These are phyloP conservation scores for Muscicapa adusta DNA, from an alignment of 2,113 vertebrate species.

Conservation along the genomic window DNA sequence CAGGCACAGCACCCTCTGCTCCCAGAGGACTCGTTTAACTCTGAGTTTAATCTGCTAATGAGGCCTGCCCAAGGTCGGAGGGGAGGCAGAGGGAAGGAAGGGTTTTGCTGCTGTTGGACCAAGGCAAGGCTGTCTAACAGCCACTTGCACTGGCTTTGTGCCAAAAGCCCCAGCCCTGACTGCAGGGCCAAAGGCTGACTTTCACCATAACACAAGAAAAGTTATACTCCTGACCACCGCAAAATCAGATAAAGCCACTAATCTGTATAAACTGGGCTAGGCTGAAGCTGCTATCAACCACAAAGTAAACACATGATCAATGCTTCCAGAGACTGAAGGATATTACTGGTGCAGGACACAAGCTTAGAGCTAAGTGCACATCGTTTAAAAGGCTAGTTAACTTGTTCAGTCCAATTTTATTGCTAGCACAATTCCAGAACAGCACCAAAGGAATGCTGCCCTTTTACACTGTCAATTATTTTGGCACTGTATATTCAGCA, in stretches of 20 bases:
- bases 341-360: not conserved
- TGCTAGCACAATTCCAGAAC: not conserved
- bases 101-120: not conserved
- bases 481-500: not conserved
- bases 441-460: not conserved
- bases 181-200: not conserved
- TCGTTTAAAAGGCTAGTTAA: not conserved
- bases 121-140: not conserved
- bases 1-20: not conserved
- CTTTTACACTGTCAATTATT: not conserved
- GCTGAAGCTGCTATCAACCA: not conserved
- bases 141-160: not conserved
- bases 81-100: not conserved
- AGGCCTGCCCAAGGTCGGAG: slow-evolving; percentile 9
- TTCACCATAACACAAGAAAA: not conserved
- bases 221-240: not conserved
- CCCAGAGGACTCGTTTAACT: slow-evolving; percentile 28
- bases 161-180: not conserved
- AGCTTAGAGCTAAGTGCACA: not conserved
- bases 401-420: not conserved
- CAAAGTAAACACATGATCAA: not conserved
- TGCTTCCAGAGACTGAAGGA: not conserved
- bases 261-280: not conserved
- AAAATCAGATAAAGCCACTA: slow-evolving; percentile 12
- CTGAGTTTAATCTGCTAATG: slow-evolving; percentile 43